These are phyloP conservation scores for Muscidifurax raptorellus DNA, from an alignment of 1,140 invertebrate species.

Conservation along the genomic window DNA sequence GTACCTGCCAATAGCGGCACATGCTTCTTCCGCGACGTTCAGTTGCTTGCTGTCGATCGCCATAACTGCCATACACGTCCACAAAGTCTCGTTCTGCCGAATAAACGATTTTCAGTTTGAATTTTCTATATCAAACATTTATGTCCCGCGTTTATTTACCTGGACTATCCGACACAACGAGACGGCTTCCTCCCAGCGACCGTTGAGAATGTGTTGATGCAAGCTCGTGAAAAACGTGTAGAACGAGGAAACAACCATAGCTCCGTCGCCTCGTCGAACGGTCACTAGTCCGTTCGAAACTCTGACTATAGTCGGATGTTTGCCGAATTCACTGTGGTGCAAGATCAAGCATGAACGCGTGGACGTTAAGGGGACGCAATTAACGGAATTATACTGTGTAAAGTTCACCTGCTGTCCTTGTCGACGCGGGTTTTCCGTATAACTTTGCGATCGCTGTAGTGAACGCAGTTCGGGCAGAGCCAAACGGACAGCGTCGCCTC, in stretches of 20 bases:
- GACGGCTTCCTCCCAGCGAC: slow-evolving; percentile 86
- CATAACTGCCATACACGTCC: slow-evolving; percentile 93
- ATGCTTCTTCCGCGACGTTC: slow-evolving; percentile 92
- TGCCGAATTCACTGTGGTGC: slow-evolving; percentile 83
- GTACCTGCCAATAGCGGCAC: slow-evolving; percentile 91
- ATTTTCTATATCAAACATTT: slow-evolving; percentile 7
- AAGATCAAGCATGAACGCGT: slow-evolving; percentile 35
- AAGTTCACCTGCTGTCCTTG: slow-evolving; percentile 78
- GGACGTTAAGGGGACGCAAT: no score
- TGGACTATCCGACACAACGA: slow-evolving; percentile 86
- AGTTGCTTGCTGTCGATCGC: slow-evolving; percentile 87
- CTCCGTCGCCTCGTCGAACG: slow-evolving; percentile 83
- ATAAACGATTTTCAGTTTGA: neutral
- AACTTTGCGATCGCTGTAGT: slow-evolving; percentile 83
- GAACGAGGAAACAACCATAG: slow-evolving; percentile 79
- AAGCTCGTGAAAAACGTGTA: slow-evolving; percentile 82
- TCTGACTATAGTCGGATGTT: slow-evolving; percentile 84
- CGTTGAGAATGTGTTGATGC: slow-evolving; percentile 79
- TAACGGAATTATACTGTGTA: neutral
- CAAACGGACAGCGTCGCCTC: slow-evolving; percentile 90
- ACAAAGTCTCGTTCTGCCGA: slow-evolving; percentile 85
- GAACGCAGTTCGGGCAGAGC: slow-evolving; percentile 83
- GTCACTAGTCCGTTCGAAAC: slow-evolving; percentile 88
- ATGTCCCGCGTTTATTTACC: no score
- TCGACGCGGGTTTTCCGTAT: slow-evolving; percentile 80